These are phyloP conservation scores for Salminus brasiliensis DNA, from an alignment of 2,113 vertebrate genomes.

Conservation along the genomic window DNA sequence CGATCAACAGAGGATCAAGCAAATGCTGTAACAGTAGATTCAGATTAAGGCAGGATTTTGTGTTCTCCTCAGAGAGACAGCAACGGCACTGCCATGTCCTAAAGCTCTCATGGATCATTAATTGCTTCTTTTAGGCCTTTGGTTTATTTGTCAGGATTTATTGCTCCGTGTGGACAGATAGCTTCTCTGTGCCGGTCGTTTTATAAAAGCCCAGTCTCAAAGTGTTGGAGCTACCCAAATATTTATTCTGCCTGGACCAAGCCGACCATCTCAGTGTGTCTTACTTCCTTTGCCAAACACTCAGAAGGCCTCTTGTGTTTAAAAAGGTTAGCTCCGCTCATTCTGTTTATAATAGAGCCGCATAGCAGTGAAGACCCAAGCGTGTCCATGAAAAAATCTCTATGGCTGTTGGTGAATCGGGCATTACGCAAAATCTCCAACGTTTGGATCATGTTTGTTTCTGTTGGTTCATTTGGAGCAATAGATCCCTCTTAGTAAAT, in stretches of 20 bases:
- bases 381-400: slow-evolving; percentile 31
- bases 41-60: slow-evolving; percentile 12
- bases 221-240: slow-evolving; percentile 63
- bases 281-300: slow-evolving; percentile 52
- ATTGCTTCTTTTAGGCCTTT: slow-evolving; percentile 31
- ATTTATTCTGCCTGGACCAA: slow-evolving; percentile 57
- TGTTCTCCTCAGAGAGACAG: slow-evolving; percentile 9
- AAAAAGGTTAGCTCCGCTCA: slow-evolving; percentile 50
- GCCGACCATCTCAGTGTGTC: slow-evolving; percentile 51
- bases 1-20: slow-evolving; percentile 12
- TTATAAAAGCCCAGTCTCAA: slow-evolving; percentile 51
- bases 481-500: no score
- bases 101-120: slow-evolving; percentile 43
- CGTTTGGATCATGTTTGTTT: not conserved
- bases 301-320: slow-evolving; percentile 45
- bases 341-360: slow-evolving; percentile 55
- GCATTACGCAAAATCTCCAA: slow-evolving; percentile 46
- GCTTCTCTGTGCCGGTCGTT: slow-evolving; percentile 37
- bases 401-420: slow-evolving; percentile 41
- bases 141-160: slow-evolving; percentile 55
- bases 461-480: no score
- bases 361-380: slow-evolving; percentile 10
- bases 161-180: slow-evolving; percentile 40
- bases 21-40: slow-evolving; percentile 15
- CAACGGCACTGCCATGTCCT: slow-evolving; percentile 39